A percentile compares a stretch with the other conserved stretches of the same genome.
Evolutionary conservation across 2,113 vertebrate genomes (phyloP).

Genomic region (Periophthalmodon schlosseri): DNA sequence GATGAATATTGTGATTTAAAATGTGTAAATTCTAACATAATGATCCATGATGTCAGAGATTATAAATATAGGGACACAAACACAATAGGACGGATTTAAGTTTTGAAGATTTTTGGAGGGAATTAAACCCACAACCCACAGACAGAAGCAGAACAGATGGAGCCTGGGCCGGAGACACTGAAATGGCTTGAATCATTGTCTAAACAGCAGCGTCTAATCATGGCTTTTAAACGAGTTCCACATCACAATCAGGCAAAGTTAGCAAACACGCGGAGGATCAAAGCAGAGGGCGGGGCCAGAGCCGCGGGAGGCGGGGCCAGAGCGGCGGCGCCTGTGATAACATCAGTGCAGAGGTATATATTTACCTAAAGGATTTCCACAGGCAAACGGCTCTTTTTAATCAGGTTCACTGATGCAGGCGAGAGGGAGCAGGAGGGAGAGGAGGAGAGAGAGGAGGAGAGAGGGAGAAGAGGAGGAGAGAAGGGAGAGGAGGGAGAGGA

Average conservation of each 20-base stretch:
- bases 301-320: conserved; percentile 30
- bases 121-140: too few relatives aligned
- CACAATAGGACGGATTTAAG: too few relatives aligned
- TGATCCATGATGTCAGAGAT: too few relatives aligned
- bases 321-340: conserved; percentile 46
- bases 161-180: background rate
- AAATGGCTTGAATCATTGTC: conserved; percentile 22
- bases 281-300: conserved; percentile 18
- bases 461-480: background rate
- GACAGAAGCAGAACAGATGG: background rate
- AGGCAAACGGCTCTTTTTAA: conserved; percentile 63
- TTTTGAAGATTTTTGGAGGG: too few relatives aligned
- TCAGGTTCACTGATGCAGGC: conserved; percentile 53
- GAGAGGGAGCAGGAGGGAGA: background rate
- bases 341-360: conserved; percentile 54
- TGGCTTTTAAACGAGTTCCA: conserved; percentile 51
- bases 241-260: conserved; percentile 52
- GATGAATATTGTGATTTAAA: too few relatives aligned
- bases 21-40: too few relatives aligned
- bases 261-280: conserved; percentile 37
- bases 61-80: too few relatives aligned
- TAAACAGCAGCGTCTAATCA: conserved; percentile 52
- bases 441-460: background rate
- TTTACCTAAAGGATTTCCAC: conserved; percentile 53
- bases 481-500: too few relatives aligned